Percentiles rank a stretch among this genome's conserved stretches.
These are phyloP conservation scores for Melitaea athalia DNA, from an alignment of 2,888 invertebrate genomes.

Conservation along the genomic window DNA sequence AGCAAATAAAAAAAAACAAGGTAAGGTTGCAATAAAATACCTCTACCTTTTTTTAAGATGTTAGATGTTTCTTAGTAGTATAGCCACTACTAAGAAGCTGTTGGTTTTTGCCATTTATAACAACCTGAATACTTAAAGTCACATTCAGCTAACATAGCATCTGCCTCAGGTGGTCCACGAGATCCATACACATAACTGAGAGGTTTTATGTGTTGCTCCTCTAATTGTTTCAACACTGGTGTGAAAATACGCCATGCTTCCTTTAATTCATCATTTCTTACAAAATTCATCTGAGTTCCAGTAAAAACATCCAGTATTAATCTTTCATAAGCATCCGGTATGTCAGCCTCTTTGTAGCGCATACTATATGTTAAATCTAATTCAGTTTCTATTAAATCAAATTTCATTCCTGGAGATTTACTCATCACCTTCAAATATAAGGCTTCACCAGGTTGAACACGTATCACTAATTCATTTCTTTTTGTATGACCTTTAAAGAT, in stretches of 20 bases:
- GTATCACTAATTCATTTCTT: slow-evolving; percentile 97
- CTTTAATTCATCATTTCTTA: slow-evolving; percentile 96
- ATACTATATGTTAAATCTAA: slow-evolving; percentile 97
- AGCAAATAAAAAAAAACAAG: slow-evolving; percentile 35
- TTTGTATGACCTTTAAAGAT: slow-evolving; percentile 95
- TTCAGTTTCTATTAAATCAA: slow-evolving; percentile 99
- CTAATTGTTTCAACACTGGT: slow-evolving; percentile 93
- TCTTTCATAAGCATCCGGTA: slow-evolving; percentile 99
- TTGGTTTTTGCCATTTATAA: slow-evolving; percentile 92
- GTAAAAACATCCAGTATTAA: slow-evolving; percentile 98
- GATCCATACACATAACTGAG: slow-evolving; percentile 93
- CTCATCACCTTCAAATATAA: slow-evolving; percentile 99
- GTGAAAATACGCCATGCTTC: slow-evolving; percentile 99
- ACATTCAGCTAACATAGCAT: slow-evolving; percentile 88
- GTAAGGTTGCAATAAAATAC: slow-evolving; percentile 51
- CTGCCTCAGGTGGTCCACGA: slow-evolving; percentile 95
- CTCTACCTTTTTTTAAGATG: slow-evolving; percentile 49
- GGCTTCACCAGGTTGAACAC: slow-evolving; percentile 99
- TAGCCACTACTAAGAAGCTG: slow-evolving; percentile 47
- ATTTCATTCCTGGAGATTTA: slow-evolving; percentile 98
- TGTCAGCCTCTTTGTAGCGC: slow-evolving; percentile 91
- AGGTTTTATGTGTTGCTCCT: slow-evolving; percentile 88
- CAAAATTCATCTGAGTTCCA: slow-evolving; percentile 99
- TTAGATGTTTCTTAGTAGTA: slow-evolving; percentile 19
- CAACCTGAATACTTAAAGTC: slow-evolving; percentile 98